A percentile compares a stretch with the other conserved stretches of the same genome.
Evolutionary conservation across 2,797 vertebrate genomes (phyloP).

Genomic region (Galaxias olidus): DNA sequence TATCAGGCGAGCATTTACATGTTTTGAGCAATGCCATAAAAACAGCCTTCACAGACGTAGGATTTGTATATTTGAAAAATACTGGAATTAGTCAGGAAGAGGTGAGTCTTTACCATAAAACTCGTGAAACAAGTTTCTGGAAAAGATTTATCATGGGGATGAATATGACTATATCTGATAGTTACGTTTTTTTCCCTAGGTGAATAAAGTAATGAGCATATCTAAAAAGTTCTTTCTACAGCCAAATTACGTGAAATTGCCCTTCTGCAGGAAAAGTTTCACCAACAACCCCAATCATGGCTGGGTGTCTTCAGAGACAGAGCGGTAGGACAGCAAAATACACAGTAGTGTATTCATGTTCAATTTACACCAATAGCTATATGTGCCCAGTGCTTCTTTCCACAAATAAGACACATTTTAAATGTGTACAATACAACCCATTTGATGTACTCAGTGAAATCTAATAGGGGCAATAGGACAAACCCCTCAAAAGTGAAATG

Average conservation of each 20-base stretch:
- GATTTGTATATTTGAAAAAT: slow-evolving; percentile 73
- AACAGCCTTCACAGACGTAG: slow-evolving; percentile 63
- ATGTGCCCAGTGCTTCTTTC: neutral
- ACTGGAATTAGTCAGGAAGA: slow-evolving; percentile 67
- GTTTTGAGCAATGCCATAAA: slow-evolving; percentile 45
- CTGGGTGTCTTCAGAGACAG: slow-evolving; percentile 65
- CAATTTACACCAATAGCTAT: neutral
- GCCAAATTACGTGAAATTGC: slow-evolving; percentile 63
- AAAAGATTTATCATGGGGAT: too few relatives aligned
- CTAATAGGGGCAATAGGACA: too few relatives aligned
- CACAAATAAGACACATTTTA: neutral
- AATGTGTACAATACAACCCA: too few relatives aligned
- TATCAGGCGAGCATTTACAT: slow-evolving; percentile 16
- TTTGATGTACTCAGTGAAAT: too few relatives aligned
- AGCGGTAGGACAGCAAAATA: slow-evolving; percentile 52
- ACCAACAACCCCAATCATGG: slow-evolving; percentile 55
- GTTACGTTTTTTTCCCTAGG: slow-evolving; percentile 41
- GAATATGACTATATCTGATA: too few relatives aligned
- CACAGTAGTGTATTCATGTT: too few relatives aligned
- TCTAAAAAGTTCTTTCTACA: slow-evolving; percentile 71
- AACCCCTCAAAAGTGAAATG: too few relatives aligned
- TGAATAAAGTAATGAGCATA: slow-evolving; percentile 55
- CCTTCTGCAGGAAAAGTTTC: slow-evolving; percentile 52
- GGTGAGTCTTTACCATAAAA: slow-evolving; percentile 41
- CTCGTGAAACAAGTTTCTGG: too few relatives aligned